phyloP scores from a whole-genome alignment of 2,888 invertebrate genomes.

The Noctuana brunneofusca region DNA sequence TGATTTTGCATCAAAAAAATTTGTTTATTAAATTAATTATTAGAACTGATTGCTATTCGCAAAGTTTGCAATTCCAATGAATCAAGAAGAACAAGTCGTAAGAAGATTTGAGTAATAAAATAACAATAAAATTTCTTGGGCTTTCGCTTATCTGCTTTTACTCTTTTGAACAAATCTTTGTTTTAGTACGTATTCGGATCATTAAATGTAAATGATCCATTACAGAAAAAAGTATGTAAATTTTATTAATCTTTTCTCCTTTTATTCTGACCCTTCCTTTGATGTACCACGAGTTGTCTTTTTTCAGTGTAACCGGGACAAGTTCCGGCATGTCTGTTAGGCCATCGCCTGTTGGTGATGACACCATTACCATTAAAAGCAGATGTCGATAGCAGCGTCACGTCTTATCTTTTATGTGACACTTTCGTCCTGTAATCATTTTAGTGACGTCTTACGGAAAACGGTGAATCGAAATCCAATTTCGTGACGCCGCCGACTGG shows the following conservation, averaged over 20 bases:
- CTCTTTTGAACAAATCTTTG: background rate
- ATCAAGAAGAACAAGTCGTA: background rate
- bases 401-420: constrained; percentile 34
- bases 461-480: constrained; percentile 31
- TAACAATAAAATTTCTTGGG: background rate
- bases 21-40: background rate
- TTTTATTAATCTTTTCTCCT: background rate
- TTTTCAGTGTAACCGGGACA: background rate
- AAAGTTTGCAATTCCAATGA: background rate
- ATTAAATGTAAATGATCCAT: background rate
- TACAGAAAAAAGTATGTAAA: background rate
- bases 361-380: constrained; percentile 1
- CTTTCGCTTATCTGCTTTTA: background rate
- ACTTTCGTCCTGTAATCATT: constrained; percentile 32
- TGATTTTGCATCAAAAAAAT: too few relatives aligned
- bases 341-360: background rate
- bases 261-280: background rate
- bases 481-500: constrained; percentile 14
- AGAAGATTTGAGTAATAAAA: background rate
- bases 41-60: background rate
- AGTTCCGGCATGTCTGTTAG: background rate
- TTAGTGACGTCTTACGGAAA: constrained; percentile 26
- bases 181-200: background rate
- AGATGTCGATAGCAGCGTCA: constrained; percentile 14
- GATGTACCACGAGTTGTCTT: background rate